Base-by-base conservation (phyloP, 2,888 invertebrate species). In the Hirtodrosophila trivittata region DNA sequence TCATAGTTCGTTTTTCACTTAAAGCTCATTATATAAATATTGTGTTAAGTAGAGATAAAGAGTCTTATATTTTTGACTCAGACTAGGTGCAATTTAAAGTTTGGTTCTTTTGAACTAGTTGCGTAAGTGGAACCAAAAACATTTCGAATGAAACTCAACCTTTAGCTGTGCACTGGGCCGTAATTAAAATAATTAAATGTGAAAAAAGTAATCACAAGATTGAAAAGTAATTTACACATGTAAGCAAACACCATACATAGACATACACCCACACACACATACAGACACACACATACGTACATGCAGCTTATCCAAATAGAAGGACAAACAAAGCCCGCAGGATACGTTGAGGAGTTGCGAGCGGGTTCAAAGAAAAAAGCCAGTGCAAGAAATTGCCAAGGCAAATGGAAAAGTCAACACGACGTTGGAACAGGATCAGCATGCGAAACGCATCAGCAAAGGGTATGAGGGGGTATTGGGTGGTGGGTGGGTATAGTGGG, bases 111-210 rank as follows among this genome's bases (percentile, higher is more conserved):
- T 58, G 38, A 51, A 58, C 39, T 52, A 58, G 35, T 41, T 52
- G 25, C 8, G 5, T 1, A 30, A 9, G 1, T 5, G n/a, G n/a
- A 16, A 16, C 16, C 5, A n/a, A 38, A 21, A 13, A 13, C 41
- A 9, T 9, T 7, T n/a, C 14, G 33, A 38, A n/a, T 26, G 30
- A 32, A 47, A 7, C 1, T 35, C 21, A 32, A 30, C 28, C 49
- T 14, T 21, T 49, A 41, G 26, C 33, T 64, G 78, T 78, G 73
- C 74, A 64, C 54, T 76, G 74, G 62, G 66, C 30, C 83, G 84
- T 89, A 88, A 89, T 89, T 88, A 88, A 89, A 88, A 81, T 88
- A 89, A 89, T 88, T 88, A 88, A 88, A 88, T 86, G 83, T 63
- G 52, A 70, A 83, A 75, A 82, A 75, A 75, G 77, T 77, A 87